Base-by-base conservation (phyloP, 2,888 invertebrate genomes). In the Mythimna loreyi region DNA sequence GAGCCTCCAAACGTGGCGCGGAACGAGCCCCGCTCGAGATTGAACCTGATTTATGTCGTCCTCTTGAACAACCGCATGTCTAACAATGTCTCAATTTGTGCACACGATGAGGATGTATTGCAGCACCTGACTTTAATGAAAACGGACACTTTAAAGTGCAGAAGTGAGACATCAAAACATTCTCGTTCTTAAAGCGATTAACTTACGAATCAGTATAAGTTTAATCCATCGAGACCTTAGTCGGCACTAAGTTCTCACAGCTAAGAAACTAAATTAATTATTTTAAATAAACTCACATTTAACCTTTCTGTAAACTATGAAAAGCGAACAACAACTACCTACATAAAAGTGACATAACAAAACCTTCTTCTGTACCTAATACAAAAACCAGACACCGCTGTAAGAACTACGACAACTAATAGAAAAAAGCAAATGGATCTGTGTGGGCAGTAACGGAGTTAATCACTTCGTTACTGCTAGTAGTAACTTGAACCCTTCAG, bases 21-120 rank as follows among this genome's bases (percentile, higher is more conserved):
- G 78, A 77, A 83, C 85, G 83, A 79, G 83, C 83, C 78, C 71
- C 80, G 78, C 80, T n/a, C 82, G 86, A 85, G 87, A 86, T 87
- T 82, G 82, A 81, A 84, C 80, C 85, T 88, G 88, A 89, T 88
- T 89, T 89, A 89, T 87, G 84, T 84, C 80, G 81, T 77, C 81
- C 78, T 78, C 75, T 77, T 67, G 78, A 77, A 81, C 80, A 82
- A 84, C 74, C 82, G 80, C 63, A 74, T 85, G 83, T 78, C 75
- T 73, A 67, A 68, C 72, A 80, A 78, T 75, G 73, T 82, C 84
- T 86, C 86, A 86, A 86, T 86, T 77, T 73, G 67, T 63, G 61
- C 61, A 67, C 49, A 63, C 23, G 70, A 58, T 70, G 36, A 66
- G 30, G 43, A 61, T 77, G 28, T 71, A 77, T 61, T 47, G 53